Evolutionary conservation across 2,113 vertebrate species (phyloP).

Genomic region (Peromyscus leucopus): DNA sequence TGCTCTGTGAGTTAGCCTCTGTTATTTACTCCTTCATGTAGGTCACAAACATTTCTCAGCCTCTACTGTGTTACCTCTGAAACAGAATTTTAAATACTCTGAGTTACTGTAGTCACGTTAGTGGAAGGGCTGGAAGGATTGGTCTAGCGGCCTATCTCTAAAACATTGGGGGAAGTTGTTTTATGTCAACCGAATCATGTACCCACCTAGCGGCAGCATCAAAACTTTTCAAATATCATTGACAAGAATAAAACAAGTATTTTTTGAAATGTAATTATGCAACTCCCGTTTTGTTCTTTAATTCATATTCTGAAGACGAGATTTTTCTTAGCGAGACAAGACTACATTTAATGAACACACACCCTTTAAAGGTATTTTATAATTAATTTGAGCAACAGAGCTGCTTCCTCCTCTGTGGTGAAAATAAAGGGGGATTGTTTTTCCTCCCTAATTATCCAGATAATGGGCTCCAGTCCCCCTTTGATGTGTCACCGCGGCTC

Average conservation of each 20-base stretch:
- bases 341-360: conserved; percentile 73
- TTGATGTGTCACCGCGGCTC: conserved; percentile 79
- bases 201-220: not conserved
- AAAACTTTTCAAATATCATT: not conserved
- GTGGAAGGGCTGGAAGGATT: not conserved
- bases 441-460: conserved; percentile 73
- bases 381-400: conserved; percentile 76
- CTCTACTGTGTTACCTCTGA: not conserved
- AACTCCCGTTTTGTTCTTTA: conserved; percentile 52
- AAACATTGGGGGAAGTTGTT: not conserved
- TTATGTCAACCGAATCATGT: not conserved
- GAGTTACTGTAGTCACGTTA: not conserved
- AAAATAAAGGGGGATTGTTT: conserved; percentile 64
- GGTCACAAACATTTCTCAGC: conserved; percentile 8
- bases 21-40: conserved; percentile 11
- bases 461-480: conserved; percentile 80
- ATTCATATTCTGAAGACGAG: conserved; percentile 38
- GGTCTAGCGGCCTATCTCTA: conserved; percentile 15
- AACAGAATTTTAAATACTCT: not conserved
- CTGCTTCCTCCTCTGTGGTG: conserved; percentile 74
- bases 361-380: conserved; percentile 74
- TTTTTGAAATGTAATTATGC: conserved; percentile 16
- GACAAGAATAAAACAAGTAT: not conserved
- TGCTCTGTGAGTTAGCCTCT: not conserved
- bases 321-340: conserved; percentile 63